phyloP scores from a whole-genome alignment of 2,888 invertebrate species.

The Spisula subtruncata region DNA sequence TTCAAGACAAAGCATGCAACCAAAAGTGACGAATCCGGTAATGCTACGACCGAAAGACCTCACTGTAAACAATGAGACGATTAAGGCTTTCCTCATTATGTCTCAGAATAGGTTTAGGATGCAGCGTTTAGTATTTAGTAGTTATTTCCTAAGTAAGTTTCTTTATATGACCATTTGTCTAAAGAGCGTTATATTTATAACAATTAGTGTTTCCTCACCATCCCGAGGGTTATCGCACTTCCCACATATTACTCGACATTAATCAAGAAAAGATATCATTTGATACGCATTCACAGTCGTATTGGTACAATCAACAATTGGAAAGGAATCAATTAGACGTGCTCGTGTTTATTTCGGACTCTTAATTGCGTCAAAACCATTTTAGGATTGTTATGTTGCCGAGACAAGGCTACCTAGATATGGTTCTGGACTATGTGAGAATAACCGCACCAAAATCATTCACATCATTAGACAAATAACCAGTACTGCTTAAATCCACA shows the following conservation, averaged over 20 bases:
- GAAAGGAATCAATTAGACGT: background rate
- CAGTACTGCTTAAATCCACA: too few relatives aligned
- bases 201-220: background rate
- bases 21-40: too few relatives aligned
- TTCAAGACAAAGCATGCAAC: too few relatives aligned
- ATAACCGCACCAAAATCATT: too few relatives aligned
- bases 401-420: too few relatives aligned
- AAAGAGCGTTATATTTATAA: background rate
- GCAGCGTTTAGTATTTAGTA: background rate
- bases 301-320: background rate
- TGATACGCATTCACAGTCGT: too few relatives aligned
- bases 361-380: too few relatives aligned
- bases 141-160: background rate
- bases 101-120: background rate
- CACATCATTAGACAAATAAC: too few relatives aligned
- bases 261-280: background rate
- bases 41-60: too few relatives aligned
- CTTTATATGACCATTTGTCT: constrained; percentile 1
- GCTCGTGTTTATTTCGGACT: background rate
- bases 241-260: background rate
- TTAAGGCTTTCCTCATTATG: background rate
- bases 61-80: background rate
- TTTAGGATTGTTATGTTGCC: too few relatives aligned
- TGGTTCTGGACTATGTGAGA: too few relatives aligned
- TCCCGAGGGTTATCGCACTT: background rate